Conservation (phyloP, 37 sponge, comb jelly and placozoan species). For the Amphimedon queenslandica region DNA sequence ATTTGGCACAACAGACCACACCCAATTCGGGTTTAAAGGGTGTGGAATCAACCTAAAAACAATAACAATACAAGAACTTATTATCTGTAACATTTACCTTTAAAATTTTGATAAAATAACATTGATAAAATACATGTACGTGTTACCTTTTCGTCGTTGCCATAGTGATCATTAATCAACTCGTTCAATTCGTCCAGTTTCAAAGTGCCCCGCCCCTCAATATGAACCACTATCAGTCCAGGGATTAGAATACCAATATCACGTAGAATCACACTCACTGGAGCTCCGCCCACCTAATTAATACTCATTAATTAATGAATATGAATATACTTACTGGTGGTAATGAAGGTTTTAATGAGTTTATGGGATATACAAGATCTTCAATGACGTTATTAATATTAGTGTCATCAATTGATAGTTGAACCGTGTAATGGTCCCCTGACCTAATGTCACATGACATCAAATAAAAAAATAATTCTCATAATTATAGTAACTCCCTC, state of each 20-base stretch:
- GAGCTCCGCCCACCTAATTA: not conserved
- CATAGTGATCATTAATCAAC: not conserved
- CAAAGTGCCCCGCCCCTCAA: not conserved
- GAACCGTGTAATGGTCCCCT: too few species aligned
- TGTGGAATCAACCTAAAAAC: too few species aligned
- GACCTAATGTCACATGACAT: not conserved
- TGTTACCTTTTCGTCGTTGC: too few species aligned
- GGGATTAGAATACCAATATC: not conserved
- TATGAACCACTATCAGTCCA: not conserved
- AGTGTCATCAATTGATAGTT: not conserved
- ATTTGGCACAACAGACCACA: not conserved
- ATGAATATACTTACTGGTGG: not conserved
- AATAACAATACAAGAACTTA: too few species aligned
- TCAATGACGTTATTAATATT: not conserved
- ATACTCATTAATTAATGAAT: not conserved
- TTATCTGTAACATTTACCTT: not conserved
- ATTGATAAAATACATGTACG: not conserved
- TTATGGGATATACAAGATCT: not conserved
- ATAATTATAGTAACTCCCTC: not conserved
- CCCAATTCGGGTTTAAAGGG: not conserved
- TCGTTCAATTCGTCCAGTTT: not conserved
- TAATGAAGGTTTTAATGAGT: not conserved
- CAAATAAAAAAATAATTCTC: not conserved
- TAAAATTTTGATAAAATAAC: not conserved
- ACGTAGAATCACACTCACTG: not conserved